Evolutionary conservation across 2,797 vertebrate genomes (phyloP), one percentile per base, ranked within the genome.

Genomic region (Eulemur mongoz): DNA sequence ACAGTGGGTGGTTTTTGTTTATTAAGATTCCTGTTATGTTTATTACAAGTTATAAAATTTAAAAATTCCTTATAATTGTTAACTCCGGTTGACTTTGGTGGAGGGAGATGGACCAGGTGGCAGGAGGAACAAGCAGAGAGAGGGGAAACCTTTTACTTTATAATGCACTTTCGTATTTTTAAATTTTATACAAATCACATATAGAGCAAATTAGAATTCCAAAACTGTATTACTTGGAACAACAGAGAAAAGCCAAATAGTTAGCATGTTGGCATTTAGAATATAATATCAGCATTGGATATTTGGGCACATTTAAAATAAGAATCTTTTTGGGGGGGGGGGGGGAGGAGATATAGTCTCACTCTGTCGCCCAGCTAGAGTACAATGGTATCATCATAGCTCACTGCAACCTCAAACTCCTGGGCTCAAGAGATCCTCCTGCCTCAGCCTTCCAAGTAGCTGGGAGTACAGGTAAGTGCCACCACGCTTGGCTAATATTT

Each of bases 171-270:
- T 20, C 32, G 8, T 78, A 80, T 40, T 79, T 57, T 57, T 57
- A 61, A 43, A 70, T 72, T 54, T 38, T 80, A n/a, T 82, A 83
- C 7, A 89, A 89, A 72, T 92, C 35, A 83, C 40, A 94, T 57
- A 92, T 84, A 82, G 25, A 95, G 35, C 6, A 94, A 93, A n/a
- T 80, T 91, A 96, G 57, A 32, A 93, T 70, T 96, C 11, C 11
- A 69, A 97, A 92, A 83, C 1, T 35, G 2, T 76, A 93, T 78
- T 78, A 79, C 40, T 45, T 69, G 9, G 20, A 90, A 84, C 70
- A 89, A 81, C 5, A 94, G 59, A 85, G 48, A 95, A 27, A 97
- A 90, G 72, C 52, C 50, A 81, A 82, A 3, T 85, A 14, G 52
- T 94, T 79, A 90, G 30, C 25, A 91, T 89, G 38, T 17, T 84